Evolutionary conservation across 1,140 invertebrate genomes (phyloP).

Genomic region (Hyposmocoma kahamanoa): DNA sequence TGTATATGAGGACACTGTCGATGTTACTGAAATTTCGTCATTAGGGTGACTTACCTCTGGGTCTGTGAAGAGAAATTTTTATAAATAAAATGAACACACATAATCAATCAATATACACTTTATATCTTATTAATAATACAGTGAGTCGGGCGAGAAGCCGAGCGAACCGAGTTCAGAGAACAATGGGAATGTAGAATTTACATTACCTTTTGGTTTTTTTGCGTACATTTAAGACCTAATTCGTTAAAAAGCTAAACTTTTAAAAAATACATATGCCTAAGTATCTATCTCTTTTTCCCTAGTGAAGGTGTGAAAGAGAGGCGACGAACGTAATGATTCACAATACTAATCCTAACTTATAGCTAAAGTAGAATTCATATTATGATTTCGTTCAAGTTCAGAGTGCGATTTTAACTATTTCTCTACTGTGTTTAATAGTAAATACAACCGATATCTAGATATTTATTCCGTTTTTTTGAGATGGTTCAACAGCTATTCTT

Average conservation of each 20-base stretch:
- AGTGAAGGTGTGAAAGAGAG: conserved; percentile 5
- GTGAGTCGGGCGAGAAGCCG: conserved; percentile 28
- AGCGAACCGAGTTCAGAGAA: conserved; percentile 11
- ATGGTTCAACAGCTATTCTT: no score
- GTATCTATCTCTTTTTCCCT: conserved; percentile 18
- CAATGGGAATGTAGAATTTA: conserved; percentile 54
- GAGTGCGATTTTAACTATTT: no score
- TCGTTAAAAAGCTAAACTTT: conserved; percentile 34
- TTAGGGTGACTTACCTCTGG: conserved; percentile 62
- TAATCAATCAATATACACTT: conserved; percentile 69
- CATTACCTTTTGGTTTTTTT: conserved; percentile 47
- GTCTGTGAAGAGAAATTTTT: conserved; percentile 68
- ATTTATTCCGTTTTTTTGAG: no score
- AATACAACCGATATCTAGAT: no score
- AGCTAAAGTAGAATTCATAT: conserved; percentile 1
- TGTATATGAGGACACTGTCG: no score
- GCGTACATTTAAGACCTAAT: conserved; percentile 41
- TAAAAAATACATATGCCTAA: conserved; percentile 40
- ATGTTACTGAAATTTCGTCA: neutral
- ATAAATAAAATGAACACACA: conserved; percentile 70
- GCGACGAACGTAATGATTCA: conserved; percentile 27
- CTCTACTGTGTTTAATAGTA: no score
- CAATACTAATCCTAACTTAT: neutral
- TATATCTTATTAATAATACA: conserved; percentile 70
- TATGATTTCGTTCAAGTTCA: no score